A percentile compares a stretch with the other conserved stretches of the same genome.
phyloP scores from a whole-genome alignment of 2,888 invertebrate species.

The Hoplodrina blanda region DNA sequence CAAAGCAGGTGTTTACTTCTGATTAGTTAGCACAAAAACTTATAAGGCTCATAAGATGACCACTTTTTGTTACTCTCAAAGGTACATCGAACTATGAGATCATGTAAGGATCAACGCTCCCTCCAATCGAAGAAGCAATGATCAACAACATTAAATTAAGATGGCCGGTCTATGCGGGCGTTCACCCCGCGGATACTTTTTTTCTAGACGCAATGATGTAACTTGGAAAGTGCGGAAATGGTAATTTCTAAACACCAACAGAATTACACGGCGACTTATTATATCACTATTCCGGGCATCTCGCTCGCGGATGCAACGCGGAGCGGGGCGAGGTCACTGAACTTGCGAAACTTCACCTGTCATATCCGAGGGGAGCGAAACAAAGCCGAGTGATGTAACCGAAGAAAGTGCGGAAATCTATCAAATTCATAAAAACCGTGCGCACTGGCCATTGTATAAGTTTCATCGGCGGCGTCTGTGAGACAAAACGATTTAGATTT shows the following conservation, averaged over 20 bases:
- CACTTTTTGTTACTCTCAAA: slow-evolving; percentile 67
- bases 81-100: slow-evolving; percentile 83
- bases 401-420: slow-evolving; percentile 83
- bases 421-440: slow-evolving; percentile 64
- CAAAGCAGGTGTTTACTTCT: slow-evolving; percentile 43
- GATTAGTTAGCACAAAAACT: slow-evolving; percentile 57
- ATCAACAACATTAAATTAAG: slow-evolving; percentile 79
- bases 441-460: slow-evolving; percentile 59
- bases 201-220: slow-evolving; percentile 82
- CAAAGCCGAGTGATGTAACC: slow-evolving; percentile 75
- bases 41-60: slow-evolving; percentile 52
- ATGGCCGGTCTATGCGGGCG: slow-evolving; percentile 79
- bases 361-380: slow-evolving; percentile 77
- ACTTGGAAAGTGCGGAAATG: slow-evolving; percentile 89
- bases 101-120: slow-evolving; percentile 88
- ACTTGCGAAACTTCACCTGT: slow-evolving; percentile 89
- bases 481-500: slow-evolving; percentile 74
- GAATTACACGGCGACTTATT: slow-evolving; percentile 80
- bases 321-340: slow-evolving; percentile 84
- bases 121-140: slow-evolving; percentile 81
- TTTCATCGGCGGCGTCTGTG: slow-evolving; percentile 41
- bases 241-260: slow-evolving; percentile 81
- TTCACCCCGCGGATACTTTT: slow-evolving; percentile 83
- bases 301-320: slow-evolving; percentile 78
- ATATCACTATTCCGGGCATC: slow-evolving; percentile 84